A percentile compares a stretch with the other conserved stretches of the same genome.
Evolutionary conservation across 1,140 invertebrate species (phyloP).

Genomic region (Armadillidium nasatum): DNA sequence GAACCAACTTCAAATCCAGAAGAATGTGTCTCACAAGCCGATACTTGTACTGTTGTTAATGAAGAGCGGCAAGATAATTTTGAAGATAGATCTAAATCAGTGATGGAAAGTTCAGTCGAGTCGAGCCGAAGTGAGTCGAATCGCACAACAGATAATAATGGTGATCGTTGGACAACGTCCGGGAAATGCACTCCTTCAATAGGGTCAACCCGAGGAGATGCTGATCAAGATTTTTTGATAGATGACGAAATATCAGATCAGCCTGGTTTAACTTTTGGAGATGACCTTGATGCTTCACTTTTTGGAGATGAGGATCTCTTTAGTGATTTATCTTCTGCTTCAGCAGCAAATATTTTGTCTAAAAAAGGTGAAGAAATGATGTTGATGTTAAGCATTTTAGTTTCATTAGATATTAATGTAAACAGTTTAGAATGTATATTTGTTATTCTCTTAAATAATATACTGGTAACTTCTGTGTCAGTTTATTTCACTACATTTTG

Average conservation of each 20-base stretch:
- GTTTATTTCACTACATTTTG: too few species aligned
- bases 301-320: conserved; percentile 23
- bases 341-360: conserved; percentile 25
- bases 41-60: background rate
- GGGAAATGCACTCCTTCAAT: conserved; percentile 34
- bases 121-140: conserved; percentile 3
- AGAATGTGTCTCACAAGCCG: background rate
- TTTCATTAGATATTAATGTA: too few species aligned
- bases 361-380: conserved; percentile 30
- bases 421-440: background rate
- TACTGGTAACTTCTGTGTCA: too few species aligned
- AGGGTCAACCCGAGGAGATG: conserved; percentile 58
- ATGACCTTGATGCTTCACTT: conserved; percentile 12
- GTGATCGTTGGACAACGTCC: conserved; percentile 22
- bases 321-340: conserved; percentile 32
- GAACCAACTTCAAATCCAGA: background rate
- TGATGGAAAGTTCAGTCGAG: conserved; percentile 28
- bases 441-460: too few species aligned
- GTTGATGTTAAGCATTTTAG: background rate
- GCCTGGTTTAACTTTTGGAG: conserved; percentile 66
- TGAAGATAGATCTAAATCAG: background rate
- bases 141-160: conserved; percentile 28
- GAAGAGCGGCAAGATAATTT: background rate
- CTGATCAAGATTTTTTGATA: conserved; percentile 67
- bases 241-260: conserved; percentile 89